Evolutionary conservation across 2,113 vertebrate species (phyloP).

Genomic region (Rhombomys opimus): DNA sequence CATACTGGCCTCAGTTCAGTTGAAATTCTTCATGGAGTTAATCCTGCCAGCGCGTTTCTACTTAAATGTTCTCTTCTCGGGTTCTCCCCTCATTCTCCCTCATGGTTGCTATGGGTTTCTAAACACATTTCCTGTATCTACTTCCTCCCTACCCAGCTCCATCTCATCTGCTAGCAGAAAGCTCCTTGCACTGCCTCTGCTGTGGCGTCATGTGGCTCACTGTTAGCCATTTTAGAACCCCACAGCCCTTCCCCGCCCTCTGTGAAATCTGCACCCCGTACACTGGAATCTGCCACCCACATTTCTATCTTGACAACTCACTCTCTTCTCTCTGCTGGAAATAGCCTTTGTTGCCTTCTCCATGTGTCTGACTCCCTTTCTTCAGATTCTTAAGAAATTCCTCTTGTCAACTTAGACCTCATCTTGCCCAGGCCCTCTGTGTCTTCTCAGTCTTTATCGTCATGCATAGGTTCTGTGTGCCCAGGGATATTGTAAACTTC

Average conservation of each 20-base stretch:
- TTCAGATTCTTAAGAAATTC: background rate
- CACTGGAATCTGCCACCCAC: background rate
- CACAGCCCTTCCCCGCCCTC: background rate
- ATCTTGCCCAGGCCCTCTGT: background rate
- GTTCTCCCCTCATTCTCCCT: background rate
- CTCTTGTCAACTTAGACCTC: background rate
- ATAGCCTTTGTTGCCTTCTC: background rate
- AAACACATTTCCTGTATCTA: background rate
- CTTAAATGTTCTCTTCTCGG: background rate
- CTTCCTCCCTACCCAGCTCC: no score
- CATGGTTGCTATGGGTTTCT: background rate
- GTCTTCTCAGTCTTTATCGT: background rate
- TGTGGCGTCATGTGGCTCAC: background rate
- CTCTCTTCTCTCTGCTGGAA: background rate
- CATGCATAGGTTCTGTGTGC: background rate
- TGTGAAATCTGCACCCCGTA: background rate
- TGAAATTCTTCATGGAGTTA: background rate
- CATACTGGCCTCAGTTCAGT: background rate
- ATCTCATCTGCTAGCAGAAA: background rate
- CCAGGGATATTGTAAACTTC: background rate
- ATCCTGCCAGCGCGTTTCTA: background rate
- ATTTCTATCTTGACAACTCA: background rate
- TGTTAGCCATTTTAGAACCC: background rate
- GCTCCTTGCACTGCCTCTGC: background rate
- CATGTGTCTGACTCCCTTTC: background rate